phyloP scores from a whole-genome alignment of 2,888 invertebrate genomes.

The Drosophila melanosoma region DNA sequence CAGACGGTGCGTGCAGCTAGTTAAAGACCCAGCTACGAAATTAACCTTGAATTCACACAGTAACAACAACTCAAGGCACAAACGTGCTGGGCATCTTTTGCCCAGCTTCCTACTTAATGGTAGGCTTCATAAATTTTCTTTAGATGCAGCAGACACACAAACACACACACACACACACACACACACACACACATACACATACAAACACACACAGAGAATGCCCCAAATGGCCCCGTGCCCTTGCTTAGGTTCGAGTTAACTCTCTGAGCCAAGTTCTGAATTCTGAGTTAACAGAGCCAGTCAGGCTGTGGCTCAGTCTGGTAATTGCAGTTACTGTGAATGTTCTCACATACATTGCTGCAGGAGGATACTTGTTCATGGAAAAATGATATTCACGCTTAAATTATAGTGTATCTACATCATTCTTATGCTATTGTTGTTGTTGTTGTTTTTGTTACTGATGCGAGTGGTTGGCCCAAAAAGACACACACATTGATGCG shows the following conservation, averaged over 20 bases:
- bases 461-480: slow-evolving; percentile 34
- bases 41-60: slow-evolving; percentile 80
- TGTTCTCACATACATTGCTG: slow-evolving; percentile 79
- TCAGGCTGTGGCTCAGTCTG: slow-evolving; percentile 26
- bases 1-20: slow-evolving; percentile 80
- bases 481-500: slow-evolving; percentile 19
- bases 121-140: slow-evolving; percentile 80
- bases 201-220: slow-evolving; percentile 38
- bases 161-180: slow-evolving; percentile 43
- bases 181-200: slow-evolving; percentile 45
- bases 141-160: slow-evolving; percentile 60
- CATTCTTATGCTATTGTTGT: slow-evolving; percentile 29
- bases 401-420: slow-evolving; percentile 77
- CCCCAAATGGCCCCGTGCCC: slow-evolving; percentile 37
- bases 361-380: slow-evolving; percentile 81
- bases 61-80: slow-evolving; percentile 48
- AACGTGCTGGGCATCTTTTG: slow-evolving; percentile 36
- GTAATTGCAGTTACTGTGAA: slow-evolving; percentile 82
- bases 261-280: not conserved
- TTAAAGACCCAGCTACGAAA: slow-evolving; percentile 71
- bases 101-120: slow-evolving; percentile 73
- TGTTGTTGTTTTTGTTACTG: not conserved
- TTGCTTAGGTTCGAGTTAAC: slow-evolving; percentile 11
- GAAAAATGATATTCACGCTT: slow-evolving; percentile 81
- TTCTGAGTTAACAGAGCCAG: not conserved